Base-by-base conservation (phyloP, 2,113 vertebrate species). In the Psilopsiagon aurifrons region DNA sequence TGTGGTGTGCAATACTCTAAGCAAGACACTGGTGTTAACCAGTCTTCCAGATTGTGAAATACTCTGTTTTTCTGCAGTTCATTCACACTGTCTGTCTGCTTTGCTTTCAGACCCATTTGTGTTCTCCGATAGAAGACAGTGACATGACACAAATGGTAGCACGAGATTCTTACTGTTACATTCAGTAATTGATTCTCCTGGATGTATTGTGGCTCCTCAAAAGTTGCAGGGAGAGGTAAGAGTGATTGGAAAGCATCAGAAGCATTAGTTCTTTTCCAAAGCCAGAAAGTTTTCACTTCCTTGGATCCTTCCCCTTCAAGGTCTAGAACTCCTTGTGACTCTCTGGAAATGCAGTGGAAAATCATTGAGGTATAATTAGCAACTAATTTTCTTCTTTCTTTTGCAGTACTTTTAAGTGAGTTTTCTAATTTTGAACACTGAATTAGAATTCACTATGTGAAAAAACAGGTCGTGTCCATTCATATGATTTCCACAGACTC, bases 161-260 rank as follows among this genome's bases (percentile, higher is more conserved):
- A 47, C 60, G 12, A 70, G 46, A 76, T 55, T 91, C 15, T 83
- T 28, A 25, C 52, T 82, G 47, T 60, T 90, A 7, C 46, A 20
- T 57, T 94, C 78, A 82, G 14, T 92, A 84, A 85, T 62, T 89
- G 90, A 77, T 92, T 83, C 87, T 90, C n/a, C 54, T 79, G 70
- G 63, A 76, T 85, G 90, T 59, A 76, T 62, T 70, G 70, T 78
- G 75, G 81, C n/a, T 71, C 54, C 69, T 9, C 41, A 78, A 68
- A 92, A 69, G 66, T 83, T 93, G 62, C 76, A 88, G 74, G 84
- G 76, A 70, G 86, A 94, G 80, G 80, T 94, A 86, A 92, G 94
- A 91, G 47, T 75, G 94, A 80, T 83, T 73, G 59, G 52, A 80
- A 54, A 63, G 69, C 46, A 46, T 88, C 33, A 64, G 68, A 95